These are phyloP conservation scores for Patagioenas fasciata DNA, from an alignment of 2,113 vertebrate species.

Conservation along the genomic window DNA sequence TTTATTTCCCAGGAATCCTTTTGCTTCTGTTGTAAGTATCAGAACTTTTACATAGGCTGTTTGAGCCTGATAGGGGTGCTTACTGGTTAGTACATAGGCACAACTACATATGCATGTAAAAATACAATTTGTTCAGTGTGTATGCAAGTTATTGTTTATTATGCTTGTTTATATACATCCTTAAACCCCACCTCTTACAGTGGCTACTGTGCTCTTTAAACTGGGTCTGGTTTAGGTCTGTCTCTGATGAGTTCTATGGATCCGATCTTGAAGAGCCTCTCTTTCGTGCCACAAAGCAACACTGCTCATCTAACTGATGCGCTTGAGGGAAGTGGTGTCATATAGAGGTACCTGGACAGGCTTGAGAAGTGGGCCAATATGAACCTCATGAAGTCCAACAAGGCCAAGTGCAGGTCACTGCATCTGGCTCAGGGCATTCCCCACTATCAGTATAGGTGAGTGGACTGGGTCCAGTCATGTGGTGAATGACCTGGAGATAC, in stretches of 20 bases:
- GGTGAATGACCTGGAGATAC: neutral
- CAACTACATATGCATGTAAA: neutral
- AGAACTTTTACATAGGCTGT: neutral
- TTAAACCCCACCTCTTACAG: neutral
- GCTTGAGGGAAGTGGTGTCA: neutral
- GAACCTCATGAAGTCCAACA: neutral
- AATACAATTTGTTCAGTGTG: neutral
- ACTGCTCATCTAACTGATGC: neutral
- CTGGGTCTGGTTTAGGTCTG: neutral
- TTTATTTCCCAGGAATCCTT: neutral
- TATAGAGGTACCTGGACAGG: no score
- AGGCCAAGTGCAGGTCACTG: neutral
- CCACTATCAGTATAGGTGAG: neutral
- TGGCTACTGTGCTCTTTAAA: neutral
- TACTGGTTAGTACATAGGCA: neutral
- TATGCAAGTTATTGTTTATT: neutral
- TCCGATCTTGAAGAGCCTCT: neutral
- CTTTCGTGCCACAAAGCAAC: neutral
- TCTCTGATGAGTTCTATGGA: neutral
- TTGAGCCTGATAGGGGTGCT: neutral
- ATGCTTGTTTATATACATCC: neutral
- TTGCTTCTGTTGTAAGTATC: neutral
- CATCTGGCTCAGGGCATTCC: accelerated
- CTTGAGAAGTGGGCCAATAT: no score
- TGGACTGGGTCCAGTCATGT: neutral